Evolutionary conservation across 53 echinoderm and acorn worm genomes (phyloP).

Genomic region (Echinarachnius parma): DNA sequence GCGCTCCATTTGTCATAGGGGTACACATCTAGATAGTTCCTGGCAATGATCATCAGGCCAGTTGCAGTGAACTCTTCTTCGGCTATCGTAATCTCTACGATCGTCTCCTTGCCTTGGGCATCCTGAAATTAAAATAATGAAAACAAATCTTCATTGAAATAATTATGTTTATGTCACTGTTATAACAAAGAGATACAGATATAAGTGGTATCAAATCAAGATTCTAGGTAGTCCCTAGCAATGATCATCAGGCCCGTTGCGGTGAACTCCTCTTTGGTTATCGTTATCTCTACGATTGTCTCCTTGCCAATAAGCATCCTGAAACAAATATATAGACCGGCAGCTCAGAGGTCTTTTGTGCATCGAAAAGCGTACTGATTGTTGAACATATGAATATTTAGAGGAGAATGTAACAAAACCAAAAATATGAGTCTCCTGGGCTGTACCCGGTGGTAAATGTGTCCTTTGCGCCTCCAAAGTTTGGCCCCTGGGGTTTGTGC

Average conservation of each 20-base stretch:
- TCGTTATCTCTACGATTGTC: constrained; percentile 76
- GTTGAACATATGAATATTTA: no score
- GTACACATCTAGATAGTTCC: constrained; percentile 98
- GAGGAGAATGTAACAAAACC: no score
- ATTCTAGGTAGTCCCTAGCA: constrained; percentile 95
- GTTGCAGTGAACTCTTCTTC: constrained; percentile 81
- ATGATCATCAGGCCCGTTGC: constrained; percentile 85
- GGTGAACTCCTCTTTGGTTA: constrained; percentile 83
- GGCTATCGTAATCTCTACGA: constrained; percentile 78
- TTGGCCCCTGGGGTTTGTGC: no score
- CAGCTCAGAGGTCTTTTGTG: no score
- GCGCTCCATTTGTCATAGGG: constrained; percentile 93
- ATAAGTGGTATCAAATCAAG: no score
- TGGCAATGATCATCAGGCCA: constrained; percentile 84
- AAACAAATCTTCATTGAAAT: no score
- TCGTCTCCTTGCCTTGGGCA: constrained; percentile 91
- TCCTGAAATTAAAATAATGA: constrained; percentile 50
- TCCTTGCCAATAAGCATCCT: constrained; percentile 97
- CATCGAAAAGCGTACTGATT: no score
- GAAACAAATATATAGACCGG: constrained; percentile 8
- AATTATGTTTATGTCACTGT: no score
- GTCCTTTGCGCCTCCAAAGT: no score
- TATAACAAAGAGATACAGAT: no score
- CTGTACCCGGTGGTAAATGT: no score
- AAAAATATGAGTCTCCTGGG: no score